These are phyloP conservation scores for Thymelicus sylvestris DNA, from an alignment of 2,888 invertebrate species.

Conservation along the genomic window DNA sequence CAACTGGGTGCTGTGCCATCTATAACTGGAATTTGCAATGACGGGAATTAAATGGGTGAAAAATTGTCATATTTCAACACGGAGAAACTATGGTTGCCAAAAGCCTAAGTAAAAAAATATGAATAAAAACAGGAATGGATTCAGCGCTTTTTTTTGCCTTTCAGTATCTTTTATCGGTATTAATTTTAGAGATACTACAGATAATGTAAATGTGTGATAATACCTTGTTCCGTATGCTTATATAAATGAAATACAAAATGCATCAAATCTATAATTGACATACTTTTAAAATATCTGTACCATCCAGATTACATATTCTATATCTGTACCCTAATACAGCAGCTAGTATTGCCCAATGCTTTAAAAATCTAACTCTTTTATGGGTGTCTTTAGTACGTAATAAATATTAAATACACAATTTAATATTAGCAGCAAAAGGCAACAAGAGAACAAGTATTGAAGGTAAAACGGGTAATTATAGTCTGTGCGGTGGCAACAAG, in stretches of 20 bases:
- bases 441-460: constrained; percentile 4
- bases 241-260: too few species aligned
- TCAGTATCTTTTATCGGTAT: too few species aligned
- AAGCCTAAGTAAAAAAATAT: too few species aligned
- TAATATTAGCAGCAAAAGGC: constrained; percentile 6
- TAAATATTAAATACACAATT: constrained; percentile 3
- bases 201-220: too few species aligned
- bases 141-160: too few species aligned
- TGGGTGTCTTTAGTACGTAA: background rate
- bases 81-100: too few species aligned
- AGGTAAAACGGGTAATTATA: constrained; percentile 17
- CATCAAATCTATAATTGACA: background rate
- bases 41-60: too few species aligned
- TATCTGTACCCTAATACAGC: background rate
- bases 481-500: background rate
- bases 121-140: too few species aligned
- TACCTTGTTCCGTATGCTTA: too few species aligned
- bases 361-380: background rate
- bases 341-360: background rate
- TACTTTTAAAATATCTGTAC: background rate
- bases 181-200: too few species aligned
- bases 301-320: too few species aligned
- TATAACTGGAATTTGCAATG: background rate
- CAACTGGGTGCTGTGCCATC: background rate
- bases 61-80: too few species aligned